Evolutionary conservation across 2,113 vertebrate genomes (phyloP), one percentile per base, ranked within the genome.

Genomic region (Elaphurus davidianus): DNA sequence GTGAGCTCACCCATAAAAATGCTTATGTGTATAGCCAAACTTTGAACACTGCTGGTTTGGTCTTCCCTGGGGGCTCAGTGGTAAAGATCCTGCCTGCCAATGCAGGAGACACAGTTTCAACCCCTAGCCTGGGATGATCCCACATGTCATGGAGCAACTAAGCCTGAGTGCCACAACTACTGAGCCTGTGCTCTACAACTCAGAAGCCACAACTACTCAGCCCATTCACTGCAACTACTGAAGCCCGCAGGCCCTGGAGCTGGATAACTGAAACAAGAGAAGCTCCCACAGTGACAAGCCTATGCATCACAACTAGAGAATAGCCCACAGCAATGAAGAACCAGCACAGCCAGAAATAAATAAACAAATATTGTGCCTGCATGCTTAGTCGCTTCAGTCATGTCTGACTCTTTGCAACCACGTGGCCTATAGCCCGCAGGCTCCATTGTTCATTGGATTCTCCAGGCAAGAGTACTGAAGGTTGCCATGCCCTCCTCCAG

Each of bases 1-100:
- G 95, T 96, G 98, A 98, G 95, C 91, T 93, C 97, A 96, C 94
- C 96, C 96, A 97, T 93, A 95, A 98, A 98, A 98, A 97, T 95
- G 95, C 78, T 96, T 98, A 93, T 93, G 94, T 93, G 94, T 93
- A 86, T 94, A 98, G 67, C 40, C 40, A 94, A 98, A 97, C 67
- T 97, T 97, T 98, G 97, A 98, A 96, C 96, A 91, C 90, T 97
- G 95, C 76, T 97, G 96, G 71, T 93, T 86, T 98, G 97, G 36
- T 0, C 36, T 76, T 76, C 36, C 36, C 71, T 1, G 0, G 23
- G 21, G 12, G 23, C 36, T 76, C 71, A 43, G 36, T 43, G 36
- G 36, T 43, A 76, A 76, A 76, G 36, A 43, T 25, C 36, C 36
- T 43, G 12, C 3, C 71, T 27, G 71, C 71, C 71, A 40, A 27